Percentiles rank a stretch among this genome's conserved stretches.
Evolutionary conservation across 2,888 invertebrate genomes (phyloP).

Genomic region (Drosophila rubida): DNA sequence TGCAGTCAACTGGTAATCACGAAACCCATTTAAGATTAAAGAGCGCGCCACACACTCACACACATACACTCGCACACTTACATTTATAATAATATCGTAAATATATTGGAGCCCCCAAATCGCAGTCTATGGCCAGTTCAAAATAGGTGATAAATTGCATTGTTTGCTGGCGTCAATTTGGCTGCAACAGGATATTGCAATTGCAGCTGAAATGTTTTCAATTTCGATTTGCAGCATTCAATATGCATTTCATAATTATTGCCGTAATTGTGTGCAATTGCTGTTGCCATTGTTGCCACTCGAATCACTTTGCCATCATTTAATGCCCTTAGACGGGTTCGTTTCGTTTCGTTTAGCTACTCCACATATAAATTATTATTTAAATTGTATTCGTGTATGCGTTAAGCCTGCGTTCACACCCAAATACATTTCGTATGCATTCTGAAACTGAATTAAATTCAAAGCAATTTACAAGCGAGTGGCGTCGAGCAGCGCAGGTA

Average conservation of each 20-base stretch:
- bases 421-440: too few species aligned
- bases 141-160: slow-evolving; percentile 47
- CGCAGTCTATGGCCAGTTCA: slow-evolving; percentile 4
- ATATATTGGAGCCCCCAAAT: slow-evolving; percentile 17
- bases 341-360: too few species aligned
- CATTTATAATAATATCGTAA: slow-evolving; percentile 5
- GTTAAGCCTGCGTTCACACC: too few species aligned
- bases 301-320: neutral
- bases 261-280: slow-evolving; percentile 23
- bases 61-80: too few species aligned
- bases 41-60: neutral
- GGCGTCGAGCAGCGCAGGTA: too few species aligned
- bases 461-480: too few species aligned
- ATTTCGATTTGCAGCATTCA: slow-evolving; percentile 28
- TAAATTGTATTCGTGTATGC: neutral
- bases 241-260: slow-evolving; percentile 46
- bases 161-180: slow-evolving; percentile 39
- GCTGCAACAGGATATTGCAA: slow-evolving; percentile 62
- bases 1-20: slow-evolving; percentile 35
- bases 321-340: neutral
- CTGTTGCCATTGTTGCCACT: neutral
- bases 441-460: too few species aligned
- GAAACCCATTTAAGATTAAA: slow-evolving; percentile 57
- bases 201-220: slow-evolving; percentile 45
- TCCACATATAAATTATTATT: neutral